Conservation (phyloP, 92 coral and sea anemone genomes). For the Muricea muricata region DNA sequence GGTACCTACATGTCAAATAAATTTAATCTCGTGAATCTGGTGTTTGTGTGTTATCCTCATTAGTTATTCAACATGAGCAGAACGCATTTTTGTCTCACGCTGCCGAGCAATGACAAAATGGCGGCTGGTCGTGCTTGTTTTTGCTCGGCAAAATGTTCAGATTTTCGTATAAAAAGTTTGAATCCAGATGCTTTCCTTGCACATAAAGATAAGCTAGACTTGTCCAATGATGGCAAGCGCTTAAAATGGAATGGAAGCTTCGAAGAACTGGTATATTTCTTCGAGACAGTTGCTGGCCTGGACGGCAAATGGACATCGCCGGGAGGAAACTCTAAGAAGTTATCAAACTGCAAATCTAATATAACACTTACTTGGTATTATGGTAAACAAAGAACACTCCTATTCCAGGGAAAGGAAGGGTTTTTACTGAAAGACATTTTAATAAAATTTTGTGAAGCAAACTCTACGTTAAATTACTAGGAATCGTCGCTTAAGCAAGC, state of each 20-base stretch:
- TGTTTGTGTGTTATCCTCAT: too few relatives aligned
- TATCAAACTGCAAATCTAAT: neutral
- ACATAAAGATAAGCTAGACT: neutral
- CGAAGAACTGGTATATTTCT: neutral
- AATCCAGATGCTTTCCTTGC: neutral
- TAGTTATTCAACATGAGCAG: too few relatives aligned
- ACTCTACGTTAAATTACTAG: neutral
- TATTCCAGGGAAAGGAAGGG: neutral
- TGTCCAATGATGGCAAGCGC: neutral
- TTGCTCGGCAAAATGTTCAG: neutral
- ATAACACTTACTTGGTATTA: neutral
- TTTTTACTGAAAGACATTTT: neutral
- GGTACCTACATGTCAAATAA: too few relatives aligned
- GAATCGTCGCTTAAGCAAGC: too few relatives aligned
- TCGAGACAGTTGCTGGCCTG: neutral
- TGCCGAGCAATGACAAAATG: too few relatives aligned
- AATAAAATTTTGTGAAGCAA: neutral
- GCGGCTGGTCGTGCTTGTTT: neutral
- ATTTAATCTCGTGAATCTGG: too few relatives aligned
- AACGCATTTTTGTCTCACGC: too few relatives aligned
- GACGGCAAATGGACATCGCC: neutral
- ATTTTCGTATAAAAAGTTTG: neutral
- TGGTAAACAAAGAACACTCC: neutral
- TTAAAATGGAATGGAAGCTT: neutral
- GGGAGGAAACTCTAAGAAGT: neutral